Conservation (phyloP, 2,888 invertebrate species). For the Emmelina monodactyla region DNA sequence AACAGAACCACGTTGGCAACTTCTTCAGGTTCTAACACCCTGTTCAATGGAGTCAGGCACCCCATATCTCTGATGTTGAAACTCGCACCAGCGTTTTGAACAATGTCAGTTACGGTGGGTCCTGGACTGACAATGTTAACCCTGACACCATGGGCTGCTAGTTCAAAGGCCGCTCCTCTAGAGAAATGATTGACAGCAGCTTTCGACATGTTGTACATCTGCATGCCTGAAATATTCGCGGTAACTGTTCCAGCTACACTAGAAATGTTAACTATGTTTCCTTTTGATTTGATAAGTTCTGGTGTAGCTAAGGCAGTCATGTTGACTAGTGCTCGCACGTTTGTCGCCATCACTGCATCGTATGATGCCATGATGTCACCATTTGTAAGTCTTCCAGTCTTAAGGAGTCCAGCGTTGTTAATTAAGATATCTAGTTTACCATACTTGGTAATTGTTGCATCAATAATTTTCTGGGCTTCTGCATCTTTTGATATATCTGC, state of each 20-base stretch:
- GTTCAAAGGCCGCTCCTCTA: slow-evolving; percentile 59
- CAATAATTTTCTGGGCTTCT: slow-evolving; percentile 20
- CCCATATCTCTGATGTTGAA: slow-evolving; percentile 38
- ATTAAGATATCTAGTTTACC: slow-evolving; percentile 26
- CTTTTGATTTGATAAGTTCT: slow-evolving; percentile 24
- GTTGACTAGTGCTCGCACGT: slow-evolving; percentile 23
- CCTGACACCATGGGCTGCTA: slow-evolving; percentile 70
- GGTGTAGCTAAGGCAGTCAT: slow-evolving; percentile 24
- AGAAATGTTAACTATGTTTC: slow-evolving; percentile 28
- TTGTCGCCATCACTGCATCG: slow-evolving; percentile 25
- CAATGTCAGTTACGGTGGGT: slow-evolving; percentile 55
- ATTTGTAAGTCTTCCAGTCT: slow-evolving; percentile 14
- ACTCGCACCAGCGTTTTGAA: slow-evolving; percentile 57
- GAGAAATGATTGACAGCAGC: slow-evolving; percentile 26
- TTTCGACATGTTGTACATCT: slow-evolving; percentile 21
- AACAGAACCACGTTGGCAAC: slow-evolving; percentile 22
- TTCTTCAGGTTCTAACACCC: slow-evolving; percentile 18
- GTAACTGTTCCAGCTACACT: slow-evolving; percentile 18
- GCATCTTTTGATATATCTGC: slow-evolving; percentile 27
- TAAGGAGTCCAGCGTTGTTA: slow-evolving; percentile 26
- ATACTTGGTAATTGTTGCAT: slow-evolving; percentile 22
- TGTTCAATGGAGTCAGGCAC: slow-evolving; percentile 9
- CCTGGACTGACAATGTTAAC: slow-evolving; percentile 79
- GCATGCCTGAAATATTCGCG: slow-evolving; percentile 60
- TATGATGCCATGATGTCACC: slow-evolving; percentile 17